Evolutionary conservation across 2,113 vertebrate species (phyloP).

Genomic region (Platysternon megacephalum): DNA sequence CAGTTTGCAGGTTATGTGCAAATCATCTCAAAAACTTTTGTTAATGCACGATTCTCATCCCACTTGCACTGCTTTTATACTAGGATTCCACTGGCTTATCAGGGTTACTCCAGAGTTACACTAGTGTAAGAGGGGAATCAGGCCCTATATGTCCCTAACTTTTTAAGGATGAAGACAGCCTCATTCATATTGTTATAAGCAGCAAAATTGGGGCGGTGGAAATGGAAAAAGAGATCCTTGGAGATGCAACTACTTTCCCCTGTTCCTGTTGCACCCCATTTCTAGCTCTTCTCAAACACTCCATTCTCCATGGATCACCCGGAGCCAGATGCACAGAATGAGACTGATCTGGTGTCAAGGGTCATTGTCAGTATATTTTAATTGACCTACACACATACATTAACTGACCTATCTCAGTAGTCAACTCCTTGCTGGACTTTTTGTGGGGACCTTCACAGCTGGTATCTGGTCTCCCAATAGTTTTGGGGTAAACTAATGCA

Average conservation of each 20-base stretch:
- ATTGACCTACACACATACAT: no score
- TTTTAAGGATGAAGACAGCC: neutral
- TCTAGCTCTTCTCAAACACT: neutral
- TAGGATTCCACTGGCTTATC: neutral
- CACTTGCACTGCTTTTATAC: neutral
- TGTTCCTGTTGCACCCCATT: neutral
- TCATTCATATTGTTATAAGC: neutral
- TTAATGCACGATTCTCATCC: neutral
- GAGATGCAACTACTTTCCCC: neutral
- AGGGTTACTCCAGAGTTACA: neutral
- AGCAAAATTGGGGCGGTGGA: no score
- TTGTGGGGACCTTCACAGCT: neutral
- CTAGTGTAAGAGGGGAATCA: neutral
- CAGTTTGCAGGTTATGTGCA: neutral
- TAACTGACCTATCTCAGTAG: neutral
- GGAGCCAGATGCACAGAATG: neutral
- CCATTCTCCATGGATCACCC: neutral
- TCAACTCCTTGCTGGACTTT: neutral
- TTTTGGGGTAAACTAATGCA: neutral
- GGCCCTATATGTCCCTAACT: neutral
- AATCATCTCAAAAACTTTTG: neutral
- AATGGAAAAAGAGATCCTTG: neutral
- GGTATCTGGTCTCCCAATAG: neutral
- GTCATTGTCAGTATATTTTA: neutral
- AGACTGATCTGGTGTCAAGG: neutral